phyloP scores from a whole-genome alignment of 2,888 invertebrate species.

The Harpalus rufipes region DNA sequence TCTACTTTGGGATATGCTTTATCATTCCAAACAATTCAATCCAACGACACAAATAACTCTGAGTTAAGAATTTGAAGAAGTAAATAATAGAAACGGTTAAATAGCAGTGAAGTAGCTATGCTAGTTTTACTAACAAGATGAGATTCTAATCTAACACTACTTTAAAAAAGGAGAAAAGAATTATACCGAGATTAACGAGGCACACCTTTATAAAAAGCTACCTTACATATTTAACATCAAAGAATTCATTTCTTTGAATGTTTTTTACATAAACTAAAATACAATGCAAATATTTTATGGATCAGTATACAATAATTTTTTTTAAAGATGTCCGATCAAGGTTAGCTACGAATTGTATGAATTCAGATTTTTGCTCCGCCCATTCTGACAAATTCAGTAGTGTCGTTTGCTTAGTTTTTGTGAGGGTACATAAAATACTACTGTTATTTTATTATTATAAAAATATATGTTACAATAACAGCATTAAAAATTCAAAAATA shows the following conservation, averaged over 20 bases:
- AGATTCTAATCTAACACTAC: neutral
- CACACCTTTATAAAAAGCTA: neutral
- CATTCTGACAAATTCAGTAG: no score
- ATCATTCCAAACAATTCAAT: slow-evolving; percentile 24
- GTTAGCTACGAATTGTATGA: no score
- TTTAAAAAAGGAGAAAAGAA: neutral
- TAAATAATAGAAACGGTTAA: slow-evolving; percentile 17
- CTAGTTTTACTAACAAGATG: neutral
- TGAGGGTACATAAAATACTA: no score
- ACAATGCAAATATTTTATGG: no score
- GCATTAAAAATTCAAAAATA: no score
- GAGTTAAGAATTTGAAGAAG: neutral
- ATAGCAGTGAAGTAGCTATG: neutral
- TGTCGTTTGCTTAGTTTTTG: no score
- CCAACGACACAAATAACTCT: neutral
- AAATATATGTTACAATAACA: no score
- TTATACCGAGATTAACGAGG: neutral
- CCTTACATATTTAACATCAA: neutral
- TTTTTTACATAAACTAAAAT: neutral
- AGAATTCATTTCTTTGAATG: neutral
- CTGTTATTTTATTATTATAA: no score
- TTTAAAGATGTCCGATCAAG: no score
- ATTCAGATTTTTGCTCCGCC: no score
- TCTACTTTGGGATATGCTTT: slow-evolving; percentile 21
- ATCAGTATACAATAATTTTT: no score